These are phyloP conservation scores for Harpalus rubripes DNA, from an alignment of 2,888 invertebrate species.

Conservation along the genomic window DNA sequence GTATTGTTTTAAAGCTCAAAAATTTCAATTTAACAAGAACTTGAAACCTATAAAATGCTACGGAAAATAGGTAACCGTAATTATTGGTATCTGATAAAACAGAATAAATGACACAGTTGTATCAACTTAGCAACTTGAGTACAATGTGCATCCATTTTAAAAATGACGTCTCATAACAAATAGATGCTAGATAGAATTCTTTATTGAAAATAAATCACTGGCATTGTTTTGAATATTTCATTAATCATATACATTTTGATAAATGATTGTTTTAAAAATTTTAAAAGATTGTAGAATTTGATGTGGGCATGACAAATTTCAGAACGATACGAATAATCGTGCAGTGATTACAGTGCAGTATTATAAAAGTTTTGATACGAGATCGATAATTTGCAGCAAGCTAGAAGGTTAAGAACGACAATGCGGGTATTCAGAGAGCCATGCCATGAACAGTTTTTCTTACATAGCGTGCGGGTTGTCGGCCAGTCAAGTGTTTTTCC, in stretches of 20 bases:
- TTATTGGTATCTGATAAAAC: background rate
- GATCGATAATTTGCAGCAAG: constrained; percentile 40
- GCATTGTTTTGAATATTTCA: constrained; percentile 7
- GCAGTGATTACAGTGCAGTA: constrained; percentile 38
- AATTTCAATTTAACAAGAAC: too few species aligned
- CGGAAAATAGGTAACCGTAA: background rate
- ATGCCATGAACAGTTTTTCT: constrained; percentile 2
- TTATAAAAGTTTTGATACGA: constrained; percentile 10
- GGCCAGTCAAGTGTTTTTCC: constrained; percentile 51
- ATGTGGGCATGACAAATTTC: constrained; percentile 9
- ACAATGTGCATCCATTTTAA: background rate
- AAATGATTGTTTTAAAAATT: background rate
- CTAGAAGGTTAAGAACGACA: constrained; percentile 20
- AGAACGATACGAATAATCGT: background rate
- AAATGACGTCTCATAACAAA: background rate
- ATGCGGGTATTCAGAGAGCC: constrained; percentile 24
- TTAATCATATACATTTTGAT: constrained; percentile 8
- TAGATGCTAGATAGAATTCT: background rate
- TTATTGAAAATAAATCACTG: constrained; percentile 5
- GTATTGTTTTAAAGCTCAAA: too few species aligned
- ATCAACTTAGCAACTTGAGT: background rate
- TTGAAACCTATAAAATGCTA: background rate
- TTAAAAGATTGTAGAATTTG: constrained; percentile 28
- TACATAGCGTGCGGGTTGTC: constrained; percentile 41
- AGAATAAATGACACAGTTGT: background rate